A percentile compares a stretch with the other conserved stretches of the same genome.
Evolutionary conservation across 2,888 invertebrate species (phyloP).

Genomic region (Aporophyla nigra): DNA sequence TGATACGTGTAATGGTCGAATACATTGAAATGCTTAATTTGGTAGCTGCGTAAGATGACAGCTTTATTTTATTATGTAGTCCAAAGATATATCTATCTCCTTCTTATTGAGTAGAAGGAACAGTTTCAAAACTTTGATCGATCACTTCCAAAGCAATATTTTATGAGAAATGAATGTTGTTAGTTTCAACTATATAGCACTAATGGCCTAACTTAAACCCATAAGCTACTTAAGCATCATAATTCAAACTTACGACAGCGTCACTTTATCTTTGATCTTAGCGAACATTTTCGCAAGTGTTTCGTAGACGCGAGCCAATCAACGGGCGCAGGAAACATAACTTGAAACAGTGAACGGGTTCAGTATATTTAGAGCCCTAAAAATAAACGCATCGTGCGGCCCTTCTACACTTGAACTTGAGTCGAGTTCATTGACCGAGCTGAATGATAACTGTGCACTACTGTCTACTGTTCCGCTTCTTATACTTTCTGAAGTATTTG

Average conservation of each 20-base stretch:
- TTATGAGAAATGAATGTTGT: slow-evolving; percentile 33
- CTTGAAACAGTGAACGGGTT: slow-evolving; percentile 70
- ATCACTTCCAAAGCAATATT: slow-evolving; percentile 41
- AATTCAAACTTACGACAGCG: slow-evolving; percentile 68
- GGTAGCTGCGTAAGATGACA: slow-evolving; percentile 7
- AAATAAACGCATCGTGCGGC: slow-evolving; percentile 84
- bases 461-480: slow-evolving; percentile 65
- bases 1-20: background rate
- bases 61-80: slow-evolving; percentile 8
- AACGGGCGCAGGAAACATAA: slow-evolving; percentile 77
- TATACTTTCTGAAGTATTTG: slow-evolving; percentile 59
- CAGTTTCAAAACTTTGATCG: slow-evolving; percentile 30
- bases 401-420: slow-evolving; percentile 89
- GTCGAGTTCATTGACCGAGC: slow-evolving; percentile 81
- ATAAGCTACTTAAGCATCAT: slow-evolving; percentile 51
- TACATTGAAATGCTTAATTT: slow-evolving; percentile 31
- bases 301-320: slow-evolving; percentile 67
- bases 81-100: background rate
- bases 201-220: slow-evolving; percentile 44
- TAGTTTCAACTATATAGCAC: slow-evolving; percentile 37
- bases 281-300: slow-evolving; percentile 74
- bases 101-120: background rate
- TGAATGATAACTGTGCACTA: slow-evolving; percentile 76
- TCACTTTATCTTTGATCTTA: slow-evolving; percentile 67
- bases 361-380: slow-evolving; percentile 86